Base-by-base conservation (phyloP, 2,888 invertebrate genomes). In the Zootermopsis nevadensis region DNA sequence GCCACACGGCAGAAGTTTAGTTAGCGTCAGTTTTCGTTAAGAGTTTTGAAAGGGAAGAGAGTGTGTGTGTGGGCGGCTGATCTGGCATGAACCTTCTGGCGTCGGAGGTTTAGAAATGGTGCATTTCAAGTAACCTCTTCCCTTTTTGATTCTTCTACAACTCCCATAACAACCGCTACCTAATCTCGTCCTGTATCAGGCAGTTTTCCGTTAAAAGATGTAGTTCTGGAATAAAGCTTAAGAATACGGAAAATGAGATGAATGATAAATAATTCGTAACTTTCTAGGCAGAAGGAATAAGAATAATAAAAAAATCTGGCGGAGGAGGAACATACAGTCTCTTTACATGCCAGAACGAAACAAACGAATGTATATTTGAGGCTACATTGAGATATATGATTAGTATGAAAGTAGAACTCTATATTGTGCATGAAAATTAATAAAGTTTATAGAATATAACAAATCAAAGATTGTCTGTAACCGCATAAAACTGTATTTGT, bases 1-100 rank as follows among this genome's bases (percentile, higher is more conserved):
- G 79, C 79, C 79, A 79, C 35, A 66, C 55, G 27, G 33, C n/a
- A 1, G 24, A 79, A 79, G 79, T 79, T 79, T 66, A 35, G 79
- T 66, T 79, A 79, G 66, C 38, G n/a, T 35, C 38, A 38, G 74
- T 74, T 74, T 74, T 74, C 74, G 74, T 74, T 74, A 74, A 42
- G 38, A 42, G 74, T 38, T 74, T 19, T n/a, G 38, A 38, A 60
- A 12, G 60, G n/a, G 60, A 12, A 60, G 27, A 12, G 74, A n/a
- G 74, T 35, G 31, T 1, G 31, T 4, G 67, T 3, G 67, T 38
- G 10, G n/a, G 42, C 0, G 38, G 38, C 31, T 19, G 31, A 38
- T 74, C 74, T 74, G 33, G 24, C 38, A n/a, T 6, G 53, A 53
- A 53, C 8, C 53, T 53, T 10, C 15, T 31, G 74, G 10, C n/a